Evolutionary conservation across 2,113 vertebrate genomes (phyloP).

Genomic region (Neodon shergylaensis): DNA sequence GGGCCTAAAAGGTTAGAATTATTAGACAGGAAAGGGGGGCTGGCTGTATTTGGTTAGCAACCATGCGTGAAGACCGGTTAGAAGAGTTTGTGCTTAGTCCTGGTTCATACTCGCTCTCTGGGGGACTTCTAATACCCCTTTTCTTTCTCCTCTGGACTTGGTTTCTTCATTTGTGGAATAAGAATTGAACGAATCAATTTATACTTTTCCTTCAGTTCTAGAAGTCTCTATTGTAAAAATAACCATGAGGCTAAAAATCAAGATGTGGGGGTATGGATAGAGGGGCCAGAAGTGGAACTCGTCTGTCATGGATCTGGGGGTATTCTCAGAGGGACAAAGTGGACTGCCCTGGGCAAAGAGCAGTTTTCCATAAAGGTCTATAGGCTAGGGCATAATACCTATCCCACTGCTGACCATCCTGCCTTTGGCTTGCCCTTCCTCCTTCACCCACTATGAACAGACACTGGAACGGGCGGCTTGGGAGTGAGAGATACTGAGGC

Average conservation of each 20-base stretch:
- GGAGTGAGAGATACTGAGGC: background rate
- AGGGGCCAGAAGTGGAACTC: background rate
- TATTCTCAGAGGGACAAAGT: background rate
- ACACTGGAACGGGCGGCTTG: background rate
- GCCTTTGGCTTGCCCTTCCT: constrained; percentile 38
- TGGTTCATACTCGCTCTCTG: background rate
- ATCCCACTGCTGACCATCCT: background rate
- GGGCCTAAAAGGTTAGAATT: background rate
- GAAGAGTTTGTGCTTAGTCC: background rate
- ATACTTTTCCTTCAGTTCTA: background rate
- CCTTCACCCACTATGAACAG: background rate
- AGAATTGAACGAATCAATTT: background rate
- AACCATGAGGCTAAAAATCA: background rate
- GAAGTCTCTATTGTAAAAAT: background rate
- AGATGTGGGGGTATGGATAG: background rate
- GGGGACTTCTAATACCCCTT: background rate
- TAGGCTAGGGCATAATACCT: background rate
- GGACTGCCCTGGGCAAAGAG: background rate
- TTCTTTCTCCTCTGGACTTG: background rate
- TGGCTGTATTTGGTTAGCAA: background rate
- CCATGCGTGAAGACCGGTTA: background rate
- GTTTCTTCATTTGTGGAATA: background rate
- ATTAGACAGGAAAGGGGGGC: background rate
- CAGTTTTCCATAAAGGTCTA: background rate
- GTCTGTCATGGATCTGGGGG: background rate